Base-by-base conservation (phyloP, 2,113 vertebrate genomes). In the Orthonyx spaldingii region DNA sequence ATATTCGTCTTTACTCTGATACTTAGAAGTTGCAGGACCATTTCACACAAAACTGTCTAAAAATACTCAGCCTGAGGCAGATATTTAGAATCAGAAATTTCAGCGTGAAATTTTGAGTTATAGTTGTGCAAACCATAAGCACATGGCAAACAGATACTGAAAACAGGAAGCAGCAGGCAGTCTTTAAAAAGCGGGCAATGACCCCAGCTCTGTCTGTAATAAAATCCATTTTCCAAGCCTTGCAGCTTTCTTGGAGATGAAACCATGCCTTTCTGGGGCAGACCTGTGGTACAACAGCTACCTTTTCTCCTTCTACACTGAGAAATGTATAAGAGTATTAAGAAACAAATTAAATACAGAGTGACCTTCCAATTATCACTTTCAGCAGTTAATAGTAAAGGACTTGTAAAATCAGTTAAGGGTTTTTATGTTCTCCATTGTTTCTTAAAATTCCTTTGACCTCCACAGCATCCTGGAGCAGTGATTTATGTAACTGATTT, bases 151-250 rank as follows among this genome's bases (percentile, higher is more conserved):
- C 50, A 74, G 78, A 70, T 49, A 55, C 41, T 66, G 53, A 20
- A 2, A 76, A 44, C 78, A 77, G 91, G 91, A 96, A 93, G 86
- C 68, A 65, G 78, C 78, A 80, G 49, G n/a, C 74, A 70, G 19
- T 49, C 84, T 91, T 57, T 59, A 53, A 77, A 86, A 92, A 59
- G 82, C 56, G 91, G 59, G 61, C 84, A 61, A 4, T 89, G 79
- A 89, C 87, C 88, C 78, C 55, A 86, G 57, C 71, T 91, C 89
- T 83, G 78, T 35, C 57, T 91, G 3, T 92, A 90, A 93, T 91
- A 77, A 94, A 96, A 91, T 53, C 74, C 74, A 32, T 77, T 35
- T 94, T 80, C 70, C 66, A 41, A 64, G 46, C 32, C 35, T 22
- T 46, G 46, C 13, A 68, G 79, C 56, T 85, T 89, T 30, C 57